Evolutionary conservation across 2,113 vertebrate genomes (phyloP), one percentile per base, ranked within the genome.

Genomic region (Nerophis ophidion): DNA sequence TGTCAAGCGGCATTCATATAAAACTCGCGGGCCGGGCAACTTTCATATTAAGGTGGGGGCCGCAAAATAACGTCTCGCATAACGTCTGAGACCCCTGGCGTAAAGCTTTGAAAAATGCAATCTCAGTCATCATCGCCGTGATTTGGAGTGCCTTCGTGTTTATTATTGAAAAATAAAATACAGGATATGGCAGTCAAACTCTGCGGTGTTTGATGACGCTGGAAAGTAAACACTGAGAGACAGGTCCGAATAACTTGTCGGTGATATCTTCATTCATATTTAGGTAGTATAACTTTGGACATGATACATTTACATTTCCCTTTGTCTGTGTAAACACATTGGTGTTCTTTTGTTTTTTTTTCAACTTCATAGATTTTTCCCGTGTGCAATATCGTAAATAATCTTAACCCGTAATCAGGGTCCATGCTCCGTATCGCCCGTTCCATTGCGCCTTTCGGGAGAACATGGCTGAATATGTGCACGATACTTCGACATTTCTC

Each of bases 81-180:
- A n/a, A n/a, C n/a, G n/a, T n/a, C n/a, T n/a, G n/a, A n/a, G n/a
- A n/a, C n/a, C n/a, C n/a, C n/a, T n/a, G n/a, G 82, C 74, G 70
- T 87, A 88, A 89, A 88, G 83, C 83, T 88, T 86, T 82, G 80
- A 81, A 88, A 89, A 87, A 87, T 87, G 87, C 85, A 87, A 86
- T 87, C 84, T 88, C 76, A 84, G 79, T 84, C 68, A 80, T 87
- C 69, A 81, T 79, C 81, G 79, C 81, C 62, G 70, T 82, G 77
- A 84, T 72, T 81, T 66, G 76, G 71, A 77, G 64, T 77, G 74
- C 44, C 65, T 75, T 70, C 57, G 55, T 68, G 54, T 75, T 5
- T 40, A 68, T 64, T 72, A 46, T 47, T 52, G 63, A 26, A 49
- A 73, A 84, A 84, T 71, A 84, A 82, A 83, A 84, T 80, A 82